These are phyloP conservation scores for Cephus nigrinus DNA, from an alignment of 2,888 invertebrate genomes.

Conservation along the genomic window DNA sequence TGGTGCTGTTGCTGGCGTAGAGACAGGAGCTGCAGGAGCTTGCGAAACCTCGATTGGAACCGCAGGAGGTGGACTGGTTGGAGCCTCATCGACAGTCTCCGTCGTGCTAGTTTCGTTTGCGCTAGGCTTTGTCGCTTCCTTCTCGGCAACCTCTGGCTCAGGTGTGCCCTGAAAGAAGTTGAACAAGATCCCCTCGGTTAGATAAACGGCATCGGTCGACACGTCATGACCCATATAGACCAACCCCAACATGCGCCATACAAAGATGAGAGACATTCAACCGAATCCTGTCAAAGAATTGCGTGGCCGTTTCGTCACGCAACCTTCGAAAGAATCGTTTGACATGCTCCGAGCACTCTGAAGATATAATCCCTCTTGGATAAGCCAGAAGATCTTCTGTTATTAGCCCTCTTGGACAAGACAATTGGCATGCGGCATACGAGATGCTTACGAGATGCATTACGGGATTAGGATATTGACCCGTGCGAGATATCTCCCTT, in stretches of 20 bases:
- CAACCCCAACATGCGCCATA: neutral
- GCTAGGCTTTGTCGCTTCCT: constrained; percentile 28
- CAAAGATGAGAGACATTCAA: neutral
- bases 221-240: neutral
- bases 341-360: neutral
- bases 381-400: constrained; percentile 24
- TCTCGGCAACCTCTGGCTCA: constrained; percentile 51
- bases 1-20: constrained; percentile 36
- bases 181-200: constrained; percentile 1
- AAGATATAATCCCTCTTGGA: neutral
- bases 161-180: constrained; percentile 48
- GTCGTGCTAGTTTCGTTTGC: constrained; percentile 45
- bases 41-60: constrained; percentile 46
- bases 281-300: neutral
- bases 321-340: neutral
- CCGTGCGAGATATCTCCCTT: no score
- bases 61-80: constrained; percentile 53
- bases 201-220: neutral
- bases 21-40: constrained; percentile 22
- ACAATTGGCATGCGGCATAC: constrained; percentile 55
- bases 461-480: neutral
- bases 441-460: constrained; percentile 45
- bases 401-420: constrained; percentile 34
- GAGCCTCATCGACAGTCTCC: constrained; percentile 53
- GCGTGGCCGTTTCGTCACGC: no score